A percentile compares a stretch with the other conserved stretches of the same genome.
These are phyloP conservation scores for Valencia hispanica DNA, from an alignment of 2,797 vertebrate species.

Conservation along the genomic window DNA sequence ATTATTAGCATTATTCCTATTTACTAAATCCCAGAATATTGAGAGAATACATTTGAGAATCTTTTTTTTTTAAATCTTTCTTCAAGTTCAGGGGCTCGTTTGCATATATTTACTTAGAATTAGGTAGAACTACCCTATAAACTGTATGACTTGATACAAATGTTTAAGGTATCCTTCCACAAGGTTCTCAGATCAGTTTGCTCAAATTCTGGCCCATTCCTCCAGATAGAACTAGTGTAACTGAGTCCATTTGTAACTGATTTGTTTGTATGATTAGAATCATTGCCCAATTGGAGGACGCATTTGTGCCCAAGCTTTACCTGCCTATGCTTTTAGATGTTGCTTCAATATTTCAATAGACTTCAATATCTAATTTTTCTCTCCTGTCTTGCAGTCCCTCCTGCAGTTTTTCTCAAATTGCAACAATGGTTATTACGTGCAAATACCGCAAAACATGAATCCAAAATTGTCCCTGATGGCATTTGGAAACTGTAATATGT, in stretches of 20 bases:
- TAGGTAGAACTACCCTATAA: neutral
- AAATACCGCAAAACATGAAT: too few species aligned
- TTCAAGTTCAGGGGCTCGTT: neutral
- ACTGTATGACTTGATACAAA: neutral
- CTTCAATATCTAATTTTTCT: too few species aligned
- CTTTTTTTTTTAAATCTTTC: neutral
- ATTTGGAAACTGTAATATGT: too few species aligned
- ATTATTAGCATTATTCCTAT: neutral
- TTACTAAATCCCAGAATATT: neutral
- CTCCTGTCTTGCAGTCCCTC: too few species aligned
- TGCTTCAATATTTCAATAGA: too few species aligned
- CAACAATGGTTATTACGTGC: too few species aligned
- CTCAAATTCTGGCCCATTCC: neutral
- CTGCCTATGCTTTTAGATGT: too few species aligned
- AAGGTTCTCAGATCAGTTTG: neutral
- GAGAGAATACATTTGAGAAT: neutral
- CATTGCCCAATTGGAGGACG: too few species aligned
- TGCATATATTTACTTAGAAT: neutral
- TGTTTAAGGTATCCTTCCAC: neutral
- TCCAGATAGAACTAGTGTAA: neutral
- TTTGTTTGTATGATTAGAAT: neutral
- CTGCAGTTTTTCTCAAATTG: too few species aligned
- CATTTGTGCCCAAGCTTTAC: too few species aligned
- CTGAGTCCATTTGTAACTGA: neutral
- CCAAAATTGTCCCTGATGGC: too few species aligned